These are phyloP conservation scores for Tringa solitaria DNA, from an alignment of 2,113 vertebrate genomes.

Conservation along the genomic window DNA sequence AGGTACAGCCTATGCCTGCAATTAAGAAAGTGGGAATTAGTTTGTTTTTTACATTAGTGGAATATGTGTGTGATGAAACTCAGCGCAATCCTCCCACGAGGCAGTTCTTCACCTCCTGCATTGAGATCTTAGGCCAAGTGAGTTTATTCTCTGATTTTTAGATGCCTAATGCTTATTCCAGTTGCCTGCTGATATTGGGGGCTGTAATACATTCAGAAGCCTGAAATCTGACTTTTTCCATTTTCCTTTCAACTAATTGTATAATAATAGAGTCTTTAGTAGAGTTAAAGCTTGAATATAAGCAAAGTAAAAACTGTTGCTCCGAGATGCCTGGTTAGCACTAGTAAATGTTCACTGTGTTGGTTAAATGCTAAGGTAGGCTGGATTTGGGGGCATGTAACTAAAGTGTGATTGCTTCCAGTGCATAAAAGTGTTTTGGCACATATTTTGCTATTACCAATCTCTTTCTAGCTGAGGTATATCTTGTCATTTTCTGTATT, in stretches of 20 bases:
- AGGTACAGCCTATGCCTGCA: conserved; percentile 79
- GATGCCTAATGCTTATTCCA: neutral
- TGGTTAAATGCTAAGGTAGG: neutral
- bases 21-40: conserved; percentile 89
- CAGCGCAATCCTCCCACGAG: conserved; percentile 92
- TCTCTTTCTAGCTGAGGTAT: neutral
- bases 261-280: neutral
- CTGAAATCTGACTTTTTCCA: neutral
- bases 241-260: neutral
- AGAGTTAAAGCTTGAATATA: neutral
- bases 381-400: neutral
- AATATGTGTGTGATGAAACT: conserved; percentile 92
- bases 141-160: neutral
- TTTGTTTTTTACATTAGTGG: conserved; percentile 89
- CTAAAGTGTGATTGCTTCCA: neutral
- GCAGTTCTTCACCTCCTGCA: conserved; percentile 94
- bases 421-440: neutral
- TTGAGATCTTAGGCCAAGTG: conserved; percentile 96
- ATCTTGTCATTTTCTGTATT: neutral
- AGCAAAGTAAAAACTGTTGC: neutral
- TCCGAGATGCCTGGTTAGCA: neutral
- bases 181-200: neutral
- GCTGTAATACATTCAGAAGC: neutral
- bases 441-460: neutral
- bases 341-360: neutral